Percentiles rank a stretch among this genome's conserved stretches.
Conservation (phyloP, 2,113 vertebrate species). For the Entelurus aequoreus region DNA sequence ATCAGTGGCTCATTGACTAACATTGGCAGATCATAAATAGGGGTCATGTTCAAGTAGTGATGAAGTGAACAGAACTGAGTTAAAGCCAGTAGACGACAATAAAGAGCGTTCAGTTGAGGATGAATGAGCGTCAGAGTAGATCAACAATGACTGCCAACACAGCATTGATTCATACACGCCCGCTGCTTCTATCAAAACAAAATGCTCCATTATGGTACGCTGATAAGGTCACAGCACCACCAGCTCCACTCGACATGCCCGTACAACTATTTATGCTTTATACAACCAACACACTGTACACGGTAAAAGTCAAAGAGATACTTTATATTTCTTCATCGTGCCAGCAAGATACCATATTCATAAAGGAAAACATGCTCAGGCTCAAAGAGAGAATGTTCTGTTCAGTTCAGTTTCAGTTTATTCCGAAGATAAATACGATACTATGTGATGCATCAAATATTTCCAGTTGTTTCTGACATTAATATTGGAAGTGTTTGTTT, state of each 20-base stretch:
- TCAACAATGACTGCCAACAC: slow-evolving; percentile 46
- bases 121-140: slow-evolving; percentile 40
- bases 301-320: neutral
- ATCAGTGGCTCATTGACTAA: neutral
- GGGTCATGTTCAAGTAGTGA: slow-evolving; percentile 16
- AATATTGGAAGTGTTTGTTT: too few species aligned
- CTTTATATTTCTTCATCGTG: neutral
- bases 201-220: slow-evolving; percentile 32
- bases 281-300: neutral
- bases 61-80: slow-evolving; percentile 22
- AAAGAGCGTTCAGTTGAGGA: slow-evolving; percentile 26
- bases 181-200: slow-evolving; percentile 48
- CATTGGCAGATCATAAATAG: slow-evolving; percentile 4
- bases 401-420: too few species aligned
- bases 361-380: neutral
- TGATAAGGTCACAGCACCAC: slow-evolving; percentile 21
- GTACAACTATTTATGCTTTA: neutral
- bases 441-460: too few species aligned
- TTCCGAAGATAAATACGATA: too few species aligned
- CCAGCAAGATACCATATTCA: neutral
- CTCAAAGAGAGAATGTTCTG: neutral
- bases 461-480: too few species aligned
- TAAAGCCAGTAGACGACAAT: slow-evolving; percentile 32
- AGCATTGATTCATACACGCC: slow-evolving; percentile 51
- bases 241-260: neutral